Base-by-base conservation (phyloP, 2,113 vertebrate genomes). In the Numida meleagris region DNA sequence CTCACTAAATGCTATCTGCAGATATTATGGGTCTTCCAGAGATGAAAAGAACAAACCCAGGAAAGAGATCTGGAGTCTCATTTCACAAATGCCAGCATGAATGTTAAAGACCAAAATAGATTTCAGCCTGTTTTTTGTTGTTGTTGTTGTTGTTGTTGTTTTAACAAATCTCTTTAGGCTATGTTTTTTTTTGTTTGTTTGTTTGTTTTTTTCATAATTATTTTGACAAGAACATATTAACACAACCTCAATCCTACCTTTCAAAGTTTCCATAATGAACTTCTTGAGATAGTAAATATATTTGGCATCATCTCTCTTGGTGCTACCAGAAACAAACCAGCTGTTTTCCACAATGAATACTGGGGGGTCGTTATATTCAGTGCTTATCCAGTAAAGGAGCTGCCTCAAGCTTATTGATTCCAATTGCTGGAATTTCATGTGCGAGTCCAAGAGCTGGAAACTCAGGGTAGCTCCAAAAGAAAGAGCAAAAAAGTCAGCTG, bases 291-390 rank as follows among this genome's bases (percentile, higher is more conserved):
- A 99, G 95, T 99, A 99, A 98, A 99, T 99, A 62, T 99, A 98
- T 91, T 98, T 99, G 46, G 98, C 98, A 92, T 99, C 99, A 91
- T 99, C 98, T n/a, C 97, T 98, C 94, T 98, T 98, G 55, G 98
- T 99, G 81, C 96, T 98, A 36, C 98, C 98, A 14, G 98, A 98
- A 87, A 99, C 98, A 25, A 98, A 99, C 99, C 99, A 99, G n/a
- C 99, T 98, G n/a, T 98, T 99, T 96, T 99, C 99, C 96, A 99
- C 99, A 95, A 99, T 98, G 86, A 99, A 99, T 96, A 99, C 98
- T 36, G 97, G 97, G 3, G 99, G 99, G 48, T 97, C 98, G 97
- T 99, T 98, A 87, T 99, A 99, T 97, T 99, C 99, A 2, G 94
- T 97, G 63, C 95, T 98, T 94, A 99, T 98, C 99, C 99, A 99